Conservation (phyloP, 2,888 invertebrate species). For the Rotaria magnacalcarata region DNA sequence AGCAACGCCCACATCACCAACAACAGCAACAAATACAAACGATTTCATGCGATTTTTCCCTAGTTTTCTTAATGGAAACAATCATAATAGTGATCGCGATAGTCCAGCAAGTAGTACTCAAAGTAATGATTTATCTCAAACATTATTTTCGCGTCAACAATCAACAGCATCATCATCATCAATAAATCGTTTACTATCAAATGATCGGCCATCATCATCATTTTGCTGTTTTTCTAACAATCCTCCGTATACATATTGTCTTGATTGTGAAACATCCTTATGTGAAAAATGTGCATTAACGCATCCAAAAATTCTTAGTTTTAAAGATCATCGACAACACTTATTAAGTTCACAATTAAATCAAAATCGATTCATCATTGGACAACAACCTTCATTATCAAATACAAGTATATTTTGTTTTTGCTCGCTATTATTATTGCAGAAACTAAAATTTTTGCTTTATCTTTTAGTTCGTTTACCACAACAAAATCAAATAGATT, state of each 20-base stretch:
- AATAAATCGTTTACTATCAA: background rate
- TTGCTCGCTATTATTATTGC: background rate
- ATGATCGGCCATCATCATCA: background rate
- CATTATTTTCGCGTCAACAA: background rate
- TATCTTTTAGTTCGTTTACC: background rate
- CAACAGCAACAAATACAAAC: background rate
- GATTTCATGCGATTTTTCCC: slow-evolving; percentile 2
- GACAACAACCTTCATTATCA: background rate
- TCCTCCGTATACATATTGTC: slow-evolving; percentile 36
- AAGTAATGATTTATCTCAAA: background rate
- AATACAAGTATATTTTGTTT: background rate
- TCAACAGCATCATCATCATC: background rate
- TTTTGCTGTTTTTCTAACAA: slow-evolving; percentile 29
- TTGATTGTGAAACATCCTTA: slow-evolving; percentile 41
- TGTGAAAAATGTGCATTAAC: slow-evolving; percentile 40
- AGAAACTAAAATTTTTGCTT: no score
- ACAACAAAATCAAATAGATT: background rate
- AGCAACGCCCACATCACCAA: background rate
- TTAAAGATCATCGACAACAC: slow-evolving; percentile 44
- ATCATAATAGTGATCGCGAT: background rate
- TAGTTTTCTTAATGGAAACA: background rate
- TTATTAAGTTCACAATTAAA: background rate
- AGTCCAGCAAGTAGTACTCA: background rate
- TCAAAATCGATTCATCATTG: background rate
- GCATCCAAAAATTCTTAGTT: slow-evolving; percentile 35